Evolutionary conservation across 2,797 vertebrate genomes (phyloP).

Genomic region (Lepidocolaptes lacrymiger): DNA sequence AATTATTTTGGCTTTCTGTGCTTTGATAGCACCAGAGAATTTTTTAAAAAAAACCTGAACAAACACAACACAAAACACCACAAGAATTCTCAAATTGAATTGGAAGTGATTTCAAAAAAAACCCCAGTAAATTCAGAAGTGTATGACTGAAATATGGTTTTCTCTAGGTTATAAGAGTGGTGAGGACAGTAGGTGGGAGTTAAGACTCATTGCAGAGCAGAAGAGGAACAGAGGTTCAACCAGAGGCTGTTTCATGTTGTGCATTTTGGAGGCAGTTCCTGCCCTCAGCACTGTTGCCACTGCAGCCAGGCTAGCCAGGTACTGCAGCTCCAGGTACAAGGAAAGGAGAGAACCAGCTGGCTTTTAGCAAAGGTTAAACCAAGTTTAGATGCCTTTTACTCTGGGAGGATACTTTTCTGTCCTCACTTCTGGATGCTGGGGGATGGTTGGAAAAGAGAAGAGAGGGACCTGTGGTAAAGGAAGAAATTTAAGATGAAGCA

Average conservation of each 20-base stretch:
- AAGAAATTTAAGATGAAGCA: background rate
- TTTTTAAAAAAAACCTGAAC: background rate
- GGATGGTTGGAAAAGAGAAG: background rate
- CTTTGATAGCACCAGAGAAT: background rate
- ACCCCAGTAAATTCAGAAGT: background rate
- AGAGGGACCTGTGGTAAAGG: background rate
- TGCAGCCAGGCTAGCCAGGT: background rate
- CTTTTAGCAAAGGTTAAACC: background rate
- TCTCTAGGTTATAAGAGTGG: background rate
- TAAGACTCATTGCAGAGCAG: background rate
- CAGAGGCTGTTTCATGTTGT: background rate
- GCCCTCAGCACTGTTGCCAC: background rate
- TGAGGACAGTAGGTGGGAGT: background rate
- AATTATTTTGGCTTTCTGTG: background rate
- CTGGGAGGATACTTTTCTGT: background rate
- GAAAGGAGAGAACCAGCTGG: background rate
- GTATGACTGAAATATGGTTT: background rate
- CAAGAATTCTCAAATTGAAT: background rate
- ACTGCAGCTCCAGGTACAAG: background rate
- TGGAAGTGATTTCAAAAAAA: background rate
- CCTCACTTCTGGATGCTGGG: background rate
- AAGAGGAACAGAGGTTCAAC: background rate
- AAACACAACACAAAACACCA: too few species aligned
- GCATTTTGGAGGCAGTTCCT: background rate
- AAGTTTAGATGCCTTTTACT: background rate